These are phyloP conservation scores for Diadumene lineata DNA, from an alignment of 92 coral and sea anemone species.

Conservation along the genomic window DNA sequence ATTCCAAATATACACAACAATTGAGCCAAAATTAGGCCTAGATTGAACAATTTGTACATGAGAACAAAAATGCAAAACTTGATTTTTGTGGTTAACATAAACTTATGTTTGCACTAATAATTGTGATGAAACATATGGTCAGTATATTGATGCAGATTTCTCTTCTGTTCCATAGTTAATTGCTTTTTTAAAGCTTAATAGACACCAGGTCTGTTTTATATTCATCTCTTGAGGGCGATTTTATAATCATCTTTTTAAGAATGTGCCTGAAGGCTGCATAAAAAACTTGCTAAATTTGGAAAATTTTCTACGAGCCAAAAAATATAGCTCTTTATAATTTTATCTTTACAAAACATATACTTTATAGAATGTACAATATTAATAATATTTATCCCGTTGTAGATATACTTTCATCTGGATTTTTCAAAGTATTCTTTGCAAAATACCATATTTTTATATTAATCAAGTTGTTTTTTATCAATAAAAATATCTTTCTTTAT, in stretches of 20 bases:
- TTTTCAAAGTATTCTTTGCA: conserved; percentile 18
- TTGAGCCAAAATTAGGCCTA: no score
- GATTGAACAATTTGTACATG: no score
- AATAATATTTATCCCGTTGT: conserved; percentile 41
- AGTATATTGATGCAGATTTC: no score
- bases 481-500: conserved; percentile 36
- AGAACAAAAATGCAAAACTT: no score
- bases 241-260: conserved; percentile 6
- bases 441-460: conserved; percentile 47
- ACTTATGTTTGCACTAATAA: no score
- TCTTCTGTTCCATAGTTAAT: background rate
- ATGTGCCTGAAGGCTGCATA: conserved; percentile 1
- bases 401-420: conserved; percentile 27
- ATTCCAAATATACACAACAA: no score
- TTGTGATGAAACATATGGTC: no score
- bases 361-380: conserved; percentile 47
- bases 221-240: background rate
- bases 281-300: conserved; percentile 2
- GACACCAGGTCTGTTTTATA: background rate
- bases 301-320: conserved; percentile 28
- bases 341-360: conserved; percentile 48
- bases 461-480: conserved; percentile 27
- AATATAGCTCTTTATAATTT: conserved; percentile 21
- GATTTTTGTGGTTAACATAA: no score
- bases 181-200: background rate